Evolutionary conservation across 1,140 invertebrate species (phyloP), one percentile per base, ranked within the genome.

Genomic region (Acromyrmex echinatior): DNA sequence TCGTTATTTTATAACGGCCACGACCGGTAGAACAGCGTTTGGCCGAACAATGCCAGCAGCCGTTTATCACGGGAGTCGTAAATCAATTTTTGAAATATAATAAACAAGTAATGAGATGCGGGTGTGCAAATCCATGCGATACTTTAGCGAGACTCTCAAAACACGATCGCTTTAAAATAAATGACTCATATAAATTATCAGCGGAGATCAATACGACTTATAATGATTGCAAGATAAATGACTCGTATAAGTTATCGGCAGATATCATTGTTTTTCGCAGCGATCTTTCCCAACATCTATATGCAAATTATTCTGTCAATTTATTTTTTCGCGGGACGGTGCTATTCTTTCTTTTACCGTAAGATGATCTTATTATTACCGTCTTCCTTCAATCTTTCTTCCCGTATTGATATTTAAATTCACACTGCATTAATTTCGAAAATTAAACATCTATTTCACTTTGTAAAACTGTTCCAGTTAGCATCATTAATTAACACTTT

Each of bases 1-100:
- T 66, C 74, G 73, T 86, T 86, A 66, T 63, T 80, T 78, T 81
- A 81, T 80, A 56, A 56, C 65, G 62, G 70, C 78, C 76, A 62
- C 65, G 62, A 53, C 65, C 63, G 76, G n/a, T 79, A 60, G 80
- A 84, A 31, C 25, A 31, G 62, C 21, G 76, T 62, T 62, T 56
- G 80, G 56, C 25, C 80, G 80, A 76, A 82, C 80, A 82, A 74
- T 74, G 39, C 35, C 35, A 39, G 53, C 16, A 49, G 80, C 80
- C 80, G 80, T 84, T 84, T 84, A 76, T 84, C 70, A 74, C 39
- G 39, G 6, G 70, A 76, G 68, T 49, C 70, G 70, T 76, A 84
- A 84, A 84, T 84, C 70, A 76, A 76, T 58, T 74, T 62, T 51
- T 31, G 80, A 76, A 62, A 49, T 73, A 62, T 45, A 62, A 84